Evolutionary conservation across 2,888 invertebrate species (phyloP).

Genomic region (Odontocolon sp.): DNA sequence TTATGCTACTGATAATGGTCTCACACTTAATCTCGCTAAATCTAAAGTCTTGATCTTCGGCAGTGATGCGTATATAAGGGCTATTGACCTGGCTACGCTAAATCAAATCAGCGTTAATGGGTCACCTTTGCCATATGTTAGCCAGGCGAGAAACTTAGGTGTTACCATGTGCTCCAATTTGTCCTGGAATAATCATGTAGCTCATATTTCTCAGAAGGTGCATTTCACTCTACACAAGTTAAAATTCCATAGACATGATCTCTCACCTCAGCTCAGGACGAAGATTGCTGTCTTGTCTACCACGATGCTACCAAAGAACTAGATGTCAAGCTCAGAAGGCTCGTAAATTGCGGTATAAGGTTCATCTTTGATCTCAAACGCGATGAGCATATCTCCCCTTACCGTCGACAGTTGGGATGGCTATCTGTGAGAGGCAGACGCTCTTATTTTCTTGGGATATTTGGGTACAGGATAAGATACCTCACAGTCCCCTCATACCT

Average conservation of each 20-base stretch:
- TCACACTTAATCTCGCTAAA: conserved; percentile 1
- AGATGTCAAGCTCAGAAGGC: neutral
- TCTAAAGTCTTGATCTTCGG: conserved; percentile 15
- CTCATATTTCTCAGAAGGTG: neutral
- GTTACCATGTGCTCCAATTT: neutral
- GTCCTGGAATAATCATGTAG: neutral
- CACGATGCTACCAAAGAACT: neutral
- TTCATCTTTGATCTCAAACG: neutral
- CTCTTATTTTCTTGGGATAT: too few species aligned
- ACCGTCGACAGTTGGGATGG: neutral
- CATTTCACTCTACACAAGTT: neutral
- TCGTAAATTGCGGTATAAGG: neutral
- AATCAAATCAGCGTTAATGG: neutral
- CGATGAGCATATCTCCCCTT: too few species aligned
- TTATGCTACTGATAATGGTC: conserved; percentile 40
- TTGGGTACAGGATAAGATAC: too few species aligned
- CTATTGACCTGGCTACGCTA: neutral
- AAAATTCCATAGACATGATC: neutral
- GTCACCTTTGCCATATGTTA: neutral
- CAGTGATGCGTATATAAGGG: neutral
- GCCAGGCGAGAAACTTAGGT: neutral
- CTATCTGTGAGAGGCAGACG: too few species aligned
- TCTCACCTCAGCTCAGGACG: neutral
- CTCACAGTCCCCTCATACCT: too few species aligned
- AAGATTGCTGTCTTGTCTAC: neutral